These are phyloP conservation scores for Rhea americana DNA, from an alignment of 2,113 vertebrate species.

Conservation along the genomic window DNA sequence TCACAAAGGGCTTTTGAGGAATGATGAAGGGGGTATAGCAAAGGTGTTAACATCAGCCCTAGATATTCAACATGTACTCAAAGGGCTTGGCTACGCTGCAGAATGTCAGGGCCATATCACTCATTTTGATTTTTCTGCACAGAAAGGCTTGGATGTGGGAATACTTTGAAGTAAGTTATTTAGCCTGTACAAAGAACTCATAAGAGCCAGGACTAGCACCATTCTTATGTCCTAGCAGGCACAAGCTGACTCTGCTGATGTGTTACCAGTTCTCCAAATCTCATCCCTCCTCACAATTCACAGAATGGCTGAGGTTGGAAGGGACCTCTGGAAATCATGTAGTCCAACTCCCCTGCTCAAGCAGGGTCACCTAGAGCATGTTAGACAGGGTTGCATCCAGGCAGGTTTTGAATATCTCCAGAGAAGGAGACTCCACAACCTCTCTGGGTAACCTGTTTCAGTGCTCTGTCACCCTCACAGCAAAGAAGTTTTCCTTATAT, in stretches of 20 bases:
- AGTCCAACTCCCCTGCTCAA: too few relatives aligned
- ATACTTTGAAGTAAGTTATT: neutral
- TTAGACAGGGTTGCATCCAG: too few relatives aligned
- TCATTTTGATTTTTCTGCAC: neutral
- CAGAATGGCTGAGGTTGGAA: too few relatives aligned
- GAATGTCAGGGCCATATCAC: neutral
- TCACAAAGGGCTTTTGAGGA: neutral
- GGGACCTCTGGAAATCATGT: too few relatives aligned
- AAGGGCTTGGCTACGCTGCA: constrained; percentile 4
- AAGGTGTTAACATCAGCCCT: neutral
- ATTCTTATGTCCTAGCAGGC: too few relatives aligned
- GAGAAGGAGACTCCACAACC: too few relatives aligned
- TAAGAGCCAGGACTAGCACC: neutral
- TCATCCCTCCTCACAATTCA: neutral
- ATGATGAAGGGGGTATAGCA: neutral
- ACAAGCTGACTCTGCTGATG: neutral
- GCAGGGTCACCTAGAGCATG: too few relatives aligned
- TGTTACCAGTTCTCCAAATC: neutral
- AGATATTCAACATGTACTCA: neutral
- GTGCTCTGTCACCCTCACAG: too few relatives aligned
- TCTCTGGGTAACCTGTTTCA: too few relatives aligned
- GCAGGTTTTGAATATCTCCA: too few relatives aligned
- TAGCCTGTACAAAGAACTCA: neutral
- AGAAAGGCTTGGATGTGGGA: constrained; percentile 10
- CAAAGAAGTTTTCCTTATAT: too few relatives aligned